These are phyloP conservation scores for Nomada ruficornis DNA, from an alignment of 2,888 invertebrate species.

Conservation along the genomic window DNA sequence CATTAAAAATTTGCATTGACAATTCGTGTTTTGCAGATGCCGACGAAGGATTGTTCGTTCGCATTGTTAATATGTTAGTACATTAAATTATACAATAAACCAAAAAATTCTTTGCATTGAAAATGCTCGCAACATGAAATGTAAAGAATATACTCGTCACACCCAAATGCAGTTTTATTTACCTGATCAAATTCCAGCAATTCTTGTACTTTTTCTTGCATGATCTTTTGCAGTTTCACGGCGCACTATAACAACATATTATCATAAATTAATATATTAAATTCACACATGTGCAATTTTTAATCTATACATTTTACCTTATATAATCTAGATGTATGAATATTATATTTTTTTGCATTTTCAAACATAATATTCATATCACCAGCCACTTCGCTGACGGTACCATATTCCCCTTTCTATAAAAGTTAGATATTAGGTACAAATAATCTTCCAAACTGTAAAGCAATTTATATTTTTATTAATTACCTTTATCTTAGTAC, in stretches of 20 bases:
- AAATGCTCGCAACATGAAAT: constrained; percentile 5
- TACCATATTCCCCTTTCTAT: constrained; percentile 91
- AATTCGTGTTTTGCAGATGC: background rate
- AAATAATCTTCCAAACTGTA: constrained; percentile 23
- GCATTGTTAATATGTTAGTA: background rate
- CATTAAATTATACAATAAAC: constrained; percentile 1
- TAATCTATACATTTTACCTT: constrained; percentile 85
- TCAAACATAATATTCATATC: constrained; percentile 99
- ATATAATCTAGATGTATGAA: constrained; percentile 91
- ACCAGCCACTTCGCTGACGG: constrained; percentile 94
- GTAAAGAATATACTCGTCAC: background rate
- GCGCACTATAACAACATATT: constrained; percentile 88
- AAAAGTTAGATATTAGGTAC: constrained; percentile 24
- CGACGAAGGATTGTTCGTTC: background rate
- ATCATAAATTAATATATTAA: constrained; percentile 37
- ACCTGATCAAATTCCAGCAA: constrained; percentile 88
- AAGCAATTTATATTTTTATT: constrained; percentile 11
- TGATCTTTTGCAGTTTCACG: constrained; percentile 92
- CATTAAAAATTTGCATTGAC: background rate
- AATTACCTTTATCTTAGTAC: constrained; percentile 89
- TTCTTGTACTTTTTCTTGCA: constrained; percentile 93
- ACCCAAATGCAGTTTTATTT: constrained; percentile 69
- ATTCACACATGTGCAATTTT: constrained; percentile 17
- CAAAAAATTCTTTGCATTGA: background rate
- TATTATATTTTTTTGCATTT: constrained; percentile 96